Evolutionary conservation across 2,113 vertebrate genomes (phyloP).

Genomic region (Oceanites oceanicus): DNA sequence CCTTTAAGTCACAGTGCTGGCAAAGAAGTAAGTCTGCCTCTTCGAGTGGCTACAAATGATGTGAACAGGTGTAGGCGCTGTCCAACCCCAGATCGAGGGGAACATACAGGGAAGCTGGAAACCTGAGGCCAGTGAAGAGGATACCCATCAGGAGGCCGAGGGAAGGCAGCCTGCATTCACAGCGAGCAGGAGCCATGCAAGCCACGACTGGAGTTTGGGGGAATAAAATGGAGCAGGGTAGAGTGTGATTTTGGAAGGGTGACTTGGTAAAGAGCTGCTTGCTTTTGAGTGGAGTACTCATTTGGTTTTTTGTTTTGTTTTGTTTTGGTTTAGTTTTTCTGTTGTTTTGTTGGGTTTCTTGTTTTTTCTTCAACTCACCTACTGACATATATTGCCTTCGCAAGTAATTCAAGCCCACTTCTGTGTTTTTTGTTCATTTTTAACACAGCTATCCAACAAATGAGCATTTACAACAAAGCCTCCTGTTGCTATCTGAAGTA

Average conservation of each 20-base stretch:
- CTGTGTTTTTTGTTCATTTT: background rate
- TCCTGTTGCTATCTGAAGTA: background rate
- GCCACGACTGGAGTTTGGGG: background rate
- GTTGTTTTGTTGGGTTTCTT: background rate
- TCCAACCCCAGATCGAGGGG: background rate
- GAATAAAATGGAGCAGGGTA: accelerated
- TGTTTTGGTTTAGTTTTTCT: background rate
- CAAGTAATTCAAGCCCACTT: background rate
- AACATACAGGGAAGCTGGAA: background rate
- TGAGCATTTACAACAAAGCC: background rate
- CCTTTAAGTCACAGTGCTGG: background rate
- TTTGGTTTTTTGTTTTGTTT: background rate
- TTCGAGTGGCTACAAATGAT: background rate
- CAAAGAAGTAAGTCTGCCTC: background rate
- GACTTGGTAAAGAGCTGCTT: background rate
- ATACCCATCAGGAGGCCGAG: background rate
- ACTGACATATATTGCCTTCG: background rate
- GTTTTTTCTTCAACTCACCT: background rate
- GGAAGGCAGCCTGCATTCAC: background rate
- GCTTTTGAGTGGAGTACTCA: background rate
- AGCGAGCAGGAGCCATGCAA: background rate
- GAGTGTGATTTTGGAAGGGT: background rate
- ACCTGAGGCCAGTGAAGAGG: background rate
- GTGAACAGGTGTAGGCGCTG: background rate
- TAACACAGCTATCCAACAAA: background rate